Conservation (phyloP, 2,888 invertebrate species). For the Odontocolon sp. region DNA sequence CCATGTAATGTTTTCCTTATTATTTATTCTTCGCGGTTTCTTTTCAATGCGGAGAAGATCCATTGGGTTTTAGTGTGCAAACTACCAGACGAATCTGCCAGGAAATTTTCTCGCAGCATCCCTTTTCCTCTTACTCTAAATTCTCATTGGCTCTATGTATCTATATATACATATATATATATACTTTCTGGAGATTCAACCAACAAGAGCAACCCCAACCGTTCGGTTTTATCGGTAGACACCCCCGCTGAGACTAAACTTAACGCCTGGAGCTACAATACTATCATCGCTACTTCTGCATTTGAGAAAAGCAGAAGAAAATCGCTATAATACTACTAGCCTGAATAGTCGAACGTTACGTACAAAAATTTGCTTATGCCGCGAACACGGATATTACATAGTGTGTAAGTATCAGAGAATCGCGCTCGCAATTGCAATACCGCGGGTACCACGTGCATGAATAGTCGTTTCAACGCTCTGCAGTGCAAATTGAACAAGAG, state of each 20-base stretch:
- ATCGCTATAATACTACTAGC: not conserved
- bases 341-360: not conserved
- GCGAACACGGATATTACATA: slow-evolving; percentile 25
- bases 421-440: not conserved
- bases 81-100: slow-evolving; percentile 31
- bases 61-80: not conserved
- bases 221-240: slow-evolving; percentile 50
- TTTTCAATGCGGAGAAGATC: not conserved
- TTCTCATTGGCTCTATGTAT: not conserved
- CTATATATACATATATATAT: too few relatives aligned
- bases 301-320: not conserved
- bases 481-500: not conserved
- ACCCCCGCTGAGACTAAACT: slow-evolving; percentile 30
- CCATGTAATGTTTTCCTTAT: too few relatives aligned
- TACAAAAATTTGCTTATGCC: slow-evolving; percentile 38
- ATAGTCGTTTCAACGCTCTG: not conserved
- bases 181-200: not conserved
- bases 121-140: not conserved
- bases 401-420: not conserved
- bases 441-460: not conserved
- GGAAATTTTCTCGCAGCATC: slow-evolving; percentile 33
- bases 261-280: slow-evolving; percentile 20
- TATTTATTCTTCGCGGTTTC: not conserved
- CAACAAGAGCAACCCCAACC: slow-evolving; percentile 22
- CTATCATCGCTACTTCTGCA: not conserved